phyloP scores from a whole-genome alignment of 2,888 invertebrate genomes.

The Eilema sororculum region DNA sequence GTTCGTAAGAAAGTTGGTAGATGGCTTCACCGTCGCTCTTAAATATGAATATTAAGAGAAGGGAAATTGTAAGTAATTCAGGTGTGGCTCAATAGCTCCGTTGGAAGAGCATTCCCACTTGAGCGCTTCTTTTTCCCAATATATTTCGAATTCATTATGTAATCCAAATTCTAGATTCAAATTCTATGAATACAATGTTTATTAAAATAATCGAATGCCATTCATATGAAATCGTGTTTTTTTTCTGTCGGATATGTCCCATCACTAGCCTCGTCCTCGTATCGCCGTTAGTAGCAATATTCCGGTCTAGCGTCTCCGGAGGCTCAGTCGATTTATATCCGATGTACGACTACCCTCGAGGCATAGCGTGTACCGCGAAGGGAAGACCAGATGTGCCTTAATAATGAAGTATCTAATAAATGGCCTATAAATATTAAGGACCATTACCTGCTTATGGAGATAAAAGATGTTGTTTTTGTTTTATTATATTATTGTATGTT shows the following conservation, averaged over 20 bases:
- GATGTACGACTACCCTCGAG: conserved; percentile 34
- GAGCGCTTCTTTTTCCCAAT: too few species aligned
- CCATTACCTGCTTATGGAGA: not conserved
- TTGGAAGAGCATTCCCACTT: too few species aligned
- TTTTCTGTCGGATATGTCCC: not conserved
- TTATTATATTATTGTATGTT: not conserved
- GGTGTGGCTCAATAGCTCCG: too few species aligned
- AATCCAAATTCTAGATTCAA: too few species aligned
- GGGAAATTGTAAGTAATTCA: too few species aligned
- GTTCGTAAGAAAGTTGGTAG: too few species aligned
- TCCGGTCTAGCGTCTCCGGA: conserved; percentile 15
- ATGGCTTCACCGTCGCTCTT: too few species aligned
- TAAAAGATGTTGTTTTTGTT: not conserved
- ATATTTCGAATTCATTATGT: too few species aligned
- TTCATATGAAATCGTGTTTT: too few species aligned
- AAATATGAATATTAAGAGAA: too few species aligned
- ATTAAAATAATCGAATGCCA: too few species aligned
- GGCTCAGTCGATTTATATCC: conserved; percentile 13
- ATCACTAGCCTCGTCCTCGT: not conserved
- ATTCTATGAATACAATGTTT: too few species aligned
- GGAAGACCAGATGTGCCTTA: conserved; percentile 21
- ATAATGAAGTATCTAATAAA: conserved; percentile 8
- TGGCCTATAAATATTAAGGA: conserved; percentile 18
- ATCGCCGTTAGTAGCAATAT: conserved; percentile 14
- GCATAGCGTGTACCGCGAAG: conserved; percentile 21